Evolutionary conservation across 2,888 invertebrate species (phyloP).

Genomic region (Gastracanthus pulcherrimus): DNA sequence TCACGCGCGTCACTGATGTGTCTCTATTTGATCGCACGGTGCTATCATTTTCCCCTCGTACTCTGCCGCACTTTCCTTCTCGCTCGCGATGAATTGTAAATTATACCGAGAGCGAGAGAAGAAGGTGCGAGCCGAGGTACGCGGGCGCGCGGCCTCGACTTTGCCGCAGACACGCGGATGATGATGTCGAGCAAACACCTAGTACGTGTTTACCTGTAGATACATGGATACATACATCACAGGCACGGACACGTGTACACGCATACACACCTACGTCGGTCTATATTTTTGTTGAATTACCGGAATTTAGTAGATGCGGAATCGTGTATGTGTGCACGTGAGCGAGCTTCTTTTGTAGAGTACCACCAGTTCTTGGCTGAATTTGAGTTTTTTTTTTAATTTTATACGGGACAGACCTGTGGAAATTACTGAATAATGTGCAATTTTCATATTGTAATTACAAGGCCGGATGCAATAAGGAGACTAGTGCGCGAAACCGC

Average conservation of each 20-base stretch:
- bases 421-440: no score
- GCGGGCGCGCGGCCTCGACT: constrained; percentile 31
- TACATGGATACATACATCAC: background rate
- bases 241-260: background rate
- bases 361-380: background rate
- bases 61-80: background rate
- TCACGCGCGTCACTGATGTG: background rate
- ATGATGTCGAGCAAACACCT: background rate
- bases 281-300: background rate
- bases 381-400: no score
- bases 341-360: background rate
- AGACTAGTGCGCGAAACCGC: no score
- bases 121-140: background rate
- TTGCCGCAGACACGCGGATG: constrained; percentile 17
- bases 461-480: no score
- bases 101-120: background rate
- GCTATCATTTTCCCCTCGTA: constrained; percentile 9
- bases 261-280: background rate
- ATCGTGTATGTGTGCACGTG: background rate
- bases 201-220: background rate
- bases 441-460: no score
- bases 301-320: background rate
- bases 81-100: constrained; percentile 9
- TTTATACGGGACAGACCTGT: no score
- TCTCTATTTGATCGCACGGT: constrained; percentile 39